Conservation (phyloP, 2,797 vertebrate species). For the Phylloscopus collybita region DNA sequence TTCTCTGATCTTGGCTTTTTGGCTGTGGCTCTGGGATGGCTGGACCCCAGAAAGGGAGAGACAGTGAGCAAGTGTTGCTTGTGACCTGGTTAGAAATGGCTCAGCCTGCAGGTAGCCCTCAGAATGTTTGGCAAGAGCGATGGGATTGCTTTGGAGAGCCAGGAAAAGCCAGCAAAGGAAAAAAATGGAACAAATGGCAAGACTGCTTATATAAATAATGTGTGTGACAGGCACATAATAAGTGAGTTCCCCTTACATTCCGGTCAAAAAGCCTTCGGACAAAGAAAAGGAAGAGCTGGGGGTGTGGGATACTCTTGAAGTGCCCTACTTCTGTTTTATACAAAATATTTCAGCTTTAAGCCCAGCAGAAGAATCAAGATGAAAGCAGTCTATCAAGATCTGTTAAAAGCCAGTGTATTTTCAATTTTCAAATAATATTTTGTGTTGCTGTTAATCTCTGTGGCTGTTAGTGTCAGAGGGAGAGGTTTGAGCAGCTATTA, state of each 20-base stretch:
- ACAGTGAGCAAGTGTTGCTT: neutral
- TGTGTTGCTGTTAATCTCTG: constrained; percentile 20
- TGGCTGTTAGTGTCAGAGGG: neutral
- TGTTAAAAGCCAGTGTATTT: constrained; percentile 2
- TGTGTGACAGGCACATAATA: constrained; percentile 9
- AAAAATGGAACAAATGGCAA: neutral
- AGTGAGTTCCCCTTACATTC: neutral
- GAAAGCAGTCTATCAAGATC: neutral
- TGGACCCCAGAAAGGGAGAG: neutral
- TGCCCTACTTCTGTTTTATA: neutral
- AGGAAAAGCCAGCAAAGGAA: neutral
- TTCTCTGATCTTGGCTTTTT: neutral
- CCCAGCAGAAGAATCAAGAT: neutral
- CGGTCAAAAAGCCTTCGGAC: neutral
- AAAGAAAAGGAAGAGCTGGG: neutral
- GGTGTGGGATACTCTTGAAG: neutral
- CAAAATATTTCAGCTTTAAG: neutral
- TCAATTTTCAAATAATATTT: neutral
- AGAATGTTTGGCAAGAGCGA: neutral
- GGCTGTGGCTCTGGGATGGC: neutral
- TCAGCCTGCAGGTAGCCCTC: neutral
- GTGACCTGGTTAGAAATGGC: neutral
- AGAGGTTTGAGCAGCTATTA: constrained; percentile 39
- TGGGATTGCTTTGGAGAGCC: neutral
- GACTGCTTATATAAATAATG: neutral